Evolutionary conservation across 2,888 invertebrate species (phyloP), one percentile per base, ranked within the genome.

Genomic region (Escarpia spicata): DNA sequence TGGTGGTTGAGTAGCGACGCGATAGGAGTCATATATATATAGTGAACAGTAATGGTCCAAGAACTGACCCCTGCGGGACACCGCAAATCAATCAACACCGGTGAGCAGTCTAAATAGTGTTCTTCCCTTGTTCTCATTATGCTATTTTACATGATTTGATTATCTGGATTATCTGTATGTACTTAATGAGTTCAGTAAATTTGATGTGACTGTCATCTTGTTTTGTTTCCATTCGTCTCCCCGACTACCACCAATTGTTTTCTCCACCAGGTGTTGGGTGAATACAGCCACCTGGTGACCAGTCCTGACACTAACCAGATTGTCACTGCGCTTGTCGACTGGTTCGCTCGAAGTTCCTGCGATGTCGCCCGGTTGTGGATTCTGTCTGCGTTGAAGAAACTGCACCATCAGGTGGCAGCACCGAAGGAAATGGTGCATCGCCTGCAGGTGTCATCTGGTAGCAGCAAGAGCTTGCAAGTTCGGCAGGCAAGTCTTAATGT

Each of bases 201-300:
- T 37, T 52, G 12, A 52, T 52, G 15, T 15, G 9, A 52, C 52
- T 52, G 52, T 52, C 52, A 44, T n/a, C 44, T n/a, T 91, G 19
- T 91, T 26, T 91, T 2, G 10, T 15, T 44, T 15, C 45, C 45
- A 91, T 26, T 52, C 12, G 52, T 52, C 52, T 52, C 52, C 52
- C 52, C 12, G 52, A 52, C 52, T 52, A 52, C 52, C 26, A 75
- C 75, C 26, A 26, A 75, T 75, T 26, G 26, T 75, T 75, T 75
- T 75, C 75, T 75, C 75, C 75, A 75, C 90, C 37, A 92, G 92
- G 58, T 91, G 52, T 58, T 92, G 58, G 92, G 92, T 52, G 92
- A 92, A 75, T 92, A 91, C 75, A 58, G 91, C 92, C 92, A 91
- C 45, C 52, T 60, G 37, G 52, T 91, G 44, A 10, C 37, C 43